A percentile compares a stretch with the other conserved stretches of the same genome.
phyloP scores from a whole-genome alignment of 2,113 vertebrate species.

The Halcyon senegalensis region DNA sequence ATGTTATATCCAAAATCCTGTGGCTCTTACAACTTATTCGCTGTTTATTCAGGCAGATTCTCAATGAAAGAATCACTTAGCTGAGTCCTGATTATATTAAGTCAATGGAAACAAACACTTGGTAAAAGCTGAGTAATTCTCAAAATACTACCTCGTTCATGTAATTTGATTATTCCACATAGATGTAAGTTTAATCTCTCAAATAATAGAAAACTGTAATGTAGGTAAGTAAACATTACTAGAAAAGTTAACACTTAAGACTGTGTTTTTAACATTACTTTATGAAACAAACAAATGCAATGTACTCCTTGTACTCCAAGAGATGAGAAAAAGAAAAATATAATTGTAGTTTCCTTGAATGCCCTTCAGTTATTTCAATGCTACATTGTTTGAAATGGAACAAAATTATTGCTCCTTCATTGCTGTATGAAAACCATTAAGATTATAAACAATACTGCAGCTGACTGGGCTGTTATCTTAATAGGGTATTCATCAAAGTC shows the following conservation, averaged over 20 bases:
- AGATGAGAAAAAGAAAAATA: constrained; percentile 36
- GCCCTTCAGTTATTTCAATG: constrained; percentile 42
- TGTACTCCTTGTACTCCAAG: constrained; percentile 33
- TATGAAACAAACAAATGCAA: constrained; percentile 20
- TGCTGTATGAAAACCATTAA: constrained; percentile 56
- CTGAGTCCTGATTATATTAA: neutral
- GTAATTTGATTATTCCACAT: neutral
- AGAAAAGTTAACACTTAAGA: neutral
- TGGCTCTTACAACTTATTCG: neutral
- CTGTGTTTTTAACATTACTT: neutral
- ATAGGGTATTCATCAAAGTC: constrained; percentile 73
- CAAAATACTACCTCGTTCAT: neutral
- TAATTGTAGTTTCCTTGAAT: constrained; percentile 41
- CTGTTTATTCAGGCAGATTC: neutral
- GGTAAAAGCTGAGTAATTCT: neutral
- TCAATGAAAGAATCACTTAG: neutral
- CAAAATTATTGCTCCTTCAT: constrained; percentile 67
- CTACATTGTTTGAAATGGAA: constrained; percentile 50
- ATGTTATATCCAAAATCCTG: neutral
- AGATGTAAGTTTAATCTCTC: neutral
- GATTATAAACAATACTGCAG: constrained; percentile 71
- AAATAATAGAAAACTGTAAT: neutral
- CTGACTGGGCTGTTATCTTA: constrained; percentile 67
- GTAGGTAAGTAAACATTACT: neutral
- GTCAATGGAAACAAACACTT: neutral